These are phyloP conservation scores for Frankliniella fusca DNA, from an alignment of 2,888 invertebrate species.

Conservation along the genomic window DNA sequence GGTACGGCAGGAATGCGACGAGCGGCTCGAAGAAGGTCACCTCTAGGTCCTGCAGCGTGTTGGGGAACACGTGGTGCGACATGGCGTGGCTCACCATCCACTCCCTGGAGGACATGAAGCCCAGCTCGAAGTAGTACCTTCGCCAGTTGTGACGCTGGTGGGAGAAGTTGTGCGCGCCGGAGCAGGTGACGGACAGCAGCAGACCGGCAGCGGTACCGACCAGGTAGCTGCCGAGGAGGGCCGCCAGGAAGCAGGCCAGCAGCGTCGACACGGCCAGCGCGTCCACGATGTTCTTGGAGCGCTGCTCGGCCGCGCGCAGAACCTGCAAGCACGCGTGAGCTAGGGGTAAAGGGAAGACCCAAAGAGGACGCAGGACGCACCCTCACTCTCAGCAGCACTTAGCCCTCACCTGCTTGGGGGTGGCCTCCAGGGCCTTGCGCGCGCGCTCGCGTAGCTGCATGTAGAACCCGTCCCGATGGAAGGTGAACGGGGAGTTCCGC, in stretches of 20 bases:
- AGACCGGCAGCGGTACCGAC: constrained; percentile 54
- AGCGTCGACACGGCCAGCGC: constrained; percentile 47
- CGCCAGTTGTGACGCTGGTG: constrained; percentile 72
- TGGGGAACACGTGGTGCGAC: constrained; percentile 75
- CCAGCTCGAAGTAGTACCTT: constrained; percentile 72
- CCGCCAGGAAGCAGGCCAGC: constrained; percentile 43
- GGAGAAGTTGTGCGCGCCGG: constrained; percentile 71
- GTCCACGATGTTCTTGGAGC: constrained; percentile 48
- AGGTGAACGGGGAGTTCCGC: constrained; percentile 68
- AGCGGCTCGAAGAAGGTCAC: constrained; percentile 64
- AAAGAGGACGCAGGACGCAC: no score
- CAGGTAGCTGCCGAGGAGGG: constrained; percentile 36
- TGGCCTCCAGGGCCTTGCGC: constrained; percentile 31
- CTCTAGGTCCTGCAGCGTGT: constrained; percentile 71
- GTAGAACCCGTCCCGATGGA: constrained; percentile 70
- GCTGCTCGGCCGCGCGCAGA: constrained; percentile 35
- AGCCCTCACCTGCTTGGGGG: constrained; percentile 35
- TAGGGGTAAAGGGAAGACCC: constrained; percentile 20
- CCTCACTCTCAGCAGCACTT: no score
- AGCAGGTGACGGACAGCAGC: constrained; percentile 56
- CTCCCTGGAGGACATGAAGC: constrained; percentile 61
- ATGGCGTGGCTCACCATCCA: constrained; percentile 72
- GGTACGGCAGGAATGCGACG: constrained; percentile 59
- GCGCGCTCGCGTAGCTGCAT: constrained; percentile 57
- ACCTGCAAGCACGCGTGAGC: neutral